Base-by-base conservation (phyloP, 2,113 vertebrate genomes). In the Chrysemys picta region DNA sequence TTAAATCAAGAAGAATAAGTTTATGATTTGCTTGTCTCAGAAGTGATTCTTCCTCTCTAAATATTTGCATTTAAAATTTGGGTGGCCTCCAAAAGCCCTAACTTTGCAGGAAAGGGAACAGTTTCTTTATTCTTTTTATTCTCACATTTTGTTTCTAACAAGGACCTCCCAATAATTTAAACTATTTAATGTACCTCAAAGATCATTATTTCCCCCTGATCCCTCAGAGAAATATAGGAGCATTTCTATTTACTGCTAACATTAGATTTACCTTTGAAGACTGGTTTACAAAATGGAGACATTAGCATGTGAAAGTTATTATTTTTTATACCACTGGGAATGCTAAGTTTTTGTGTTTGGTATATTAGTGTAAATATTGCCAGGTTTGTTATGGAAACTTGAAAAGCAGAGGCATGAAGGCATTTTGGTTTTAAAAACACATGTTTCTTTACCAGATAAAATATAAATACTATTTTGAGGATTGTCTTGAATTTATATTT, bases 251-350 rank as follows among this genome's bases (percentile, higher is more conserved):
- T 98, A 96, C 31, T 92, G 97, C 96, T 98, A 97, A 97, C 95
- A 95, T 96, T 97, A 97, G 95, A 97, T 97, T 98, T 97, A 97
- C 97, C 96, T 98, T 96, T 96, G 94, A 97, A 97, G 96, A 91
- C 97, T 96, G 80, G 96, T 98, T 98, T 98, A 98, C 96, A 96
- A 96, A 98, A 98, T 8, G 96, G 96, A 98, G 97, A 97, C 97
- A 96, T 97, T 87, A 93, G 92, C 95, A 95, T 96, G 90, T 95
- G 95, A 95, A 97, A 97, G 94, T 96, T 86, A 96, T 97, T 97
- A 95, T 97, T 96, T 94, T 93, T 96, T 91, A 93, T n/a, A 35
- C 93, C 89, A 88, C 88, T 97, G 1, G 1, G 85, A 92, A 96
- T 96, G 86, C 84, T 94, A 90, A 97, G 87, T 94, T 96, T 95